phyloP scores from a whole-genome alignment of 1,140 invertebrate species.

The Heliconius eleuchia region DNA sequence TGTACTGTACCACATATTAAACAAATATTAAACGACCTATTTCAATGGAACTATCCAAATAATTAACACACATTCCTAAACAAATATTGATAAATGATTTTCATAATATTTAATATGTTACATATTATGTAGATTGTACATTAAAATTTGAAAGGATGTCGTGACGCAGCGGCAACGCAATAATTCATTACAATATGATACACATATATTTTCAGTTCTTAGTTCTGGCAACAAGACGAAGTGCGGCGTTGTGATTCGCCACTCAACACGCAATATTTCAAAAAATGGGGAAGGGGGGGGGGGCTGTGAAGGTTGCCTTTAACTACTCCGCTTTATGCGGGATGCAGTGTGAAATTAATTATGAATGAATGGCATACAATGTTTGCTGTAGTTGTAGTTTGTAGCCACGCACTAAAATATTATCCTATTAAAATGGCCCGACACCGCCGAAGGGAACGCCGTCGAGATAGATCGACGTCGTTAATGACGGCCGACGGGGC shows the following conservation, averaged over 20 bases:
- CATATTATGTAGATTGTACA: too few relatives aligned
- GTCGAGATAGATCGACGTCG: constrained; percentile 42
- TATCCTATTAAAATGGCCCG: constrained; percentile 37
- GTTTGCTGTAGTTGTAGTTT: not conserved
- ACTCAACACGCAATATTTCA: too few relatives aligned
- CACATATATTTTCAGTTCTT: too few relatives aligned
- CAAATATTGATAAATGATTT: constrained; percentile 1
- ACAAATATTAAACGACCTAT: not conserved
- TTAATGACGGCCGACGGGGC: constrained; percentile 43
- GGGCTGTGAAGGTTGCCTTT: too few relatives aligned
- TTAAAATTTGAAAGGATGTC: too few relatives aligned
- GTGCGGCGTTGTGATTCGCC: too few relatives aligned
- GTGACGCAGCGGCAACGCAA: too few relatives aligned
- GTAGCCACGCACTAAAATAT: constrained; percentile 28
- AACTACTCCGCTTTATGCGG: too few relatives aligned
- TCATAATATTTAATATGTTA: not conserved
- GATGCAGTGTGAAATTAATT: too few relatives aligned
- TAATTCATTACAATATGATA: too few relatives aligned
- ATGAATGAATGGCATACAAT: not conserved
- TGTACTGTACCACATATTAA: not conserved
- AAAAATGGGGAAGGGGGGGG: too few relatives aligned
- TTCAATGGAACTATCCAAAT: not conserved
- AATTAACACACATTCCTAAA: not conserved
- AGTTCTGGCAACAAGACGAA: too few relatives aligned
- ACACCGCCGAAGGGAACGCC: constrained; percentile 37